Evolutionary conservation across 2,797 vertebrate genomes (phyloP), one percentile per base, ranked within the genome.

Genomic region (Macropodus opercularis): DNA sequence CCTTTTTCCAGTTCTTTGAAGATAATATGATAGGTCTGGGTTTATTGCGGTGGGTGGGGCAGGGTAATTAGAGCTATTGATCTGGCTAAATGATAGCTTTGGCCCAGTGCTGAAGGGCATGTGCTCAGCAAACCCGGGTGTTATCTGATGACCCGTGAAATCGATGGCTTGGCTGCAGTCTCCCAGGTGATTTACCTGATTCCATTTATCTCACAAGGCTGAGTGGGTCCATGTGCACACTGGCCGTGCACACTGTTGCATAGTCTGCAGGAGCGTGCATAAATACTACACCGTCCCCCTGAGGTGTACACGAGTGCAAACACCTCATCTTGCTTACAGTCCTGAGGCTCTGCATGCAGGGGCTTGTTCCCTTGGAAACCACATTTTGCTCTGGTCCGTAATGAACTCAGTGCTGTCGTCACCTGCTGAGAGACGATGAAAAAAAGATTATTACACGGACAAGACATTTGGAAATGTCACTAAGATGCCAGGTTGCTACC

Each of bases 301-400:
- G 68, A 72, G 74, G 67, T 62, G 47, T 76, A 79, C 80, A 76
- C 38, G 67, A 73, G 73, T 66, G 71, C 67, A 74, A 85, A 76
- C 72, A 79, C 58, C 75, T 75, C 77, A 74, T 84, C 77, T 73
- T 60, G 64, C 55, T 72, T 62, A 31, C 60, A 71, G 79, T 74
- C 76, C 72, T 57, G 34, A 79, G 82, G 71, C 75, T n/a, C 50
- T 62, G 69, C 70, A 13, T 85, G 77, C 60, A 59, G 63, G 66
- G 79, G 69, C 82, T 80, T 81, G 91, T 92, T 91, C 85, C 90
- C 88, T 87, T 88, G 87, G 90, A 89, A 91, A 92, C 89, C 71
- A 77, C 81, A 83, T 80, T 86, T 80, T 80, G 75, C 75, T 77
- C 75, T 9, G 72, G 84, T 83, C 85, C 75, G 69, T 86, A 86